Conservation (phyloP, 1,140 invertebrate genomes). For the Campodea augens region DNA sequence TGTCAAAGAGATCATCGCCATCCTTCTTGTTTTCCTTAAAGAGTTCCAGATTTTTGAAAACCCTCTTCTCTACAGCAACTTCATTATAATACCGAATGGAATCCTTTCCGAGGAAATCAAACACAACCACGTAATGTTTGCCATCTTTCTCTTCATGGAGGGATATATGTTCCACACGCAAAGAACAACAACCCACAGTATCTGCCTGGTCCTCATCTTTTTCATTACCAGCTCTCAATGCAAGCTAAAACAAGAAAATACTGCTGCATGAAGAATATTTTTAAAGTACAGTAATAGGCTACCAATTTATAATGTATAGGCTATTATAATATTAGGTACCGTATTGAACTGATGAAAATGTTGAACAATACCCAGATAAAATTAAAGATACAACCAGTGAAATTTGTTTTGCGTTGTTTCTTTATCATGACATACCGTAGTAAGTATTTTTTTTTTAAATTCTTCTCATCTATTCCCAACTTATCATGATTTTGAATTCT, state of each 20-base stretch:
- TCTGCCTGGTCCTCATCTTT: constrained; percentile 99
- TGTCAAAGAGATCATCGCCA: constrained; percentile 94
- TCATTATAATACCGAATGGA: constrained; percentile 93
- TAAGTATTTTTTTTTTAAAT: no score
- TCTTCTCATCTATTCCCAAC: no score
- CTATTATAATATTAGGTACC: background rate
- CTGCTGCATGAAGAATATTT: no score
- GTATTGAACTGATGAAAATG: background rate
- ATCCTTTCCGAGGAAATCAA: constrained; percentile 93
- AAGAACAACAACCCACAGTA: constrained; percentile 97
- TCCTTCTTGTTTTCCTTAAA: constrained; percentile 95
- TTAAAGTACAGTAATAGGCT: no score
- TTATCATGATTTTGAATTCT: no score
- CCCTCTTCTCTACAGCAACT: constrained; percentile 91
- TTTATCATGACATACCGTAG: no score
- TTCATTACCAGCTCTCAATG: constrained; percentile 97
- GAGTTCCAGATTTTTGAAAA: constrained; percentile 93
- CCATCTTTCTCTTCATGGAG: constrained; percentile 77
- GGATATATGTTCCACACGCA: constrained; percentile 91
- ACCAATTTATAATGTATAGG: no score
- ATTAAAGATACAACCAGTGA: no score
- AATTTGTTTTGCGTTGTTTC: no score
- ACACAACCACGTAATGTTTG: constrained; percentile 78
- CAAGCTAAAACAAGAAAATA: constrained; percentile 46
- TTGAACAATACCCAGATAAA: no score